Conservation (phyloP, 2,888 invertebrate genomes). For the Ypsolopha scabrella region DNA sequence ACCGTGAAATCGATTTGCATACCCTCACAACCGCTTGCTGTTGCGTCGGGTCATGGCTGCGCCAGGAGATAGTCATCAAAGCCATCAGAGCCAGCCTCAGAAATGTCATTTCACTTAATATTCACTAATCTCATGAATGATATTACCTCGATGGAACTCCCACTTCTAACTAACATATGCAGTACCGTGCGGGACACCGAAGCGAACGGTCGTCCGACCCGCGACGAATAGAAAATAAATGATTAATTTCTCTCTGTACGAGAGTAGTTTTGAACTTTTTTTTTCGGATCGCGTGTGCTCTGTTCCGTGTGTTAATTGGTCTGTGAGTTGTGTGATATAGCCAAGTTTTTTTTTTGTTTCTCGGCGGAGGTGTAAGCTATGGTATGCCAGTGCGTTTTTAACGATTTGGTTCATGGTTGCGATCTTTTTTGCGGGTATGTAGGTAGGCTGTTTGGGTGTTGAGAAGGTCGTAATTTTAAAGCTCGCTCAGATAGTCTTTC, state of each 20-base stretch:
- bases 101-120: too few relatives aligned
- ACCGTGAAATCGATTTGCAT: too few relatives aligned
- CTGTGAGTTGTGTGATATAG: background rate
- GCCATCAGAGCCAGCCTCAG: too few relatives aligned
- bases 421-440: background rate
- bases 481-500: background rate
- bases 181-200: background rate
- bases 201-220: background rate
- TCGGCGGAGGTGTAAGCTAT: slow-evolving; percentile 7
- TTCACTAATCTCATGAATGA: too few relatives aligned
- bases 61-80: too few relatives aligned
- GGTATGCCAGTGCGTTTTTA: slow-evolving; percentile 5
- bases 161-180: background rate
- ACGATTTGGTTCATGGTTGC: background rate
- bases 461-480: background rate
- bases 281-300: background rate
- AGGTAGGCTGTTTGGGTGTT: background rate
- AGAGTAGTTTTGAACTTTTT: slow-evolving; percentile 1
- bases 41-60: too few relatives aligned
- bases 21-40: too few relatives aligned
- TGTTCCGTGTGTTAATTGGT: background rate
- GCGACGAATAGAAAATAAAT: too few relatives aligned
- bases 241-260: slow-evolving; percentile 1
- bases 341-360: background rate
- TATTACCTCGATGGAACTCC: too few relatives aligned